Conservation (phyloP, 2,797 vertebrate genomes). For the Austrolebias charrua region DNA sequence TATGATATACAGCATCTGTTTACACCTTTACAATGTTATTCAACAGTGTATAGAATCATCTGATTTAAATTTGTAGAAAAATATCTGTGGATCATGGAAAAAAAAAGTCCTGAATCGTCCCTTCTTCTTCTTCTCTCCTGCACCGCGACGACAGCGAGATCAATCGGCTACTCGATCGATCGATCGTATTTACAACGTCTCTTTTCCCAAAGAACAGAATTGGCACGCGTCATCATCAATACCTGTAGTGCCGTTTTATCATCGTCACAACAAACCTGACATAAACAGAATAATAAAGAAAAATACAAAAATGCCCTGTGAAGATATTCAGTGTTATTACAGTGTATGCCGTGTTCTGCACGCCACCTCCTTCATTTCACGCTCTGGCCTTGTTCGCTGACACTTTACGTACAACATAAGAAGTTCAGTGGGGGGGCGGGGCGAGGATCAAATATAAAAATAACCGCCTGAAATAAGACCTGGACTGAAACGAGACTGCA, state of each 20-base stretch:
- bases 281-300: slow-evolving; percentile 64
- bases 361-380: slow-evolving; percentile 79
- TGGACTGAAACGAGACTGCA: slow-evolving; percentile 36
- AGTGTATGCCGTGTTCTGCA: slow-evolving; percentile 75
- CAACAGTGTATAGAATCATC: slow-evolving; percentile 84
- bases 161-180: slow-evolving; percentile 70
- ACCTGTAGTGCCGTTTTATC: slow-evolving; percentile 75
- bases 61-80: slow-evolving; percentile 84
- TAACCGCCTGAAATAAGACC: slow-evolving; percentile 58
- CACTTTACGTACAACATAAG: slow-evolving; percentile 70
- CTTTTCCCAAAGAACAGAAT: slow-evolving; percentile 69
- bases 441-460: slow-evolving; percentile 12
- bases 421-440: slow-evolving; percentile 56
- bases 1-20: slow-evolving; percentile 82
- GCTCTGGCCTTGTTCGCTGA: slow-evolving; percentile 69
- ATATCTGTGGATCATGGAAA: slow-evolving; percentile 81
- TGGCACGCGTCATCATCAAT: slow-evolving; percentile 75
- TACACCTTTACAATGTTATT: slow-evolving; percentile 82
- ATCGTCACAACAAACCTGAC: slow-evolving; percentile 78
- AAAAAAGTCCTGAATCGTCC: slow-evolving; percentile 79
- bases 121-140: slow-evolving; percentile 72
- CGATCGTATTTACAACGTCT: slow-evolving; percentile 73
- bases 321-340: slow-evolving; percentile 81
- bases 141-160: slow-evolving; percentile 72
- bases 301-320: slow-evolving; percentile 79